Percentiles rank a stretch among this genome's conserved stretches.
Conservation (phyloP, 2,888 invertebrate species). For the Melinopterus prodromus region DNA sequence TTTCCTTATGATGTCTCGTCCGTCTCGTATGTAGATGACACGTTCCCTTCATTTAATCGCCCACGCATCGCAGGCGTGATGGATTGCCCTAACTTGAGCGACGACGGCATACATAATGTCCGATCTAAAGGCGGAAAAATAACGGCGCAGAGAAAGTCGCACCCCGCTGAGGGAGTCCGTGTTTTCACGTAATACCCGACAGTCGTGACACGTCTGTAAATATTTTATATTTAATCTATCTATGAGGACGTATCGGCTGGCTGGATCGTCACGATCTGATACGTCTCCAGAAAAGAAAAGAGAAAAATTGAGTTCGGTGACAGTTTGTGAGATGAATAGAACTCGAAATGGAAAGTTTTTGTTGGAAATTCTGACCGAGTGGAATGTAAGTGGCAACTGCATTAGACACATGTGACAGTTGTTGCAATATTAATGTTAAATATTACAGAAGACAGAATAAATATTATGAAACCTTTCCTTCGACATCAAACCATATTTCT, state of each 20-base stretch:
- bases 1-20: not conserved
- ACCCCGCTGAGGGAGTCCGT: not conserved
- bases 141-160: not conserved
- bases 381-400: no score
- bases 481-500: no score
- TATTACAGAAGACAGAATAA: no score
- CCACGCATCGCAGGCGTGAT: not conserved
- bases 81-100: not conserved
- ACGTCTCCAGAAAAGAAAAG: not conserved
- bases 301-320: no score
- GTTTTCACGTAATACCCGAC: not conserved
- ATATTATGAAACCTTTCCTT: no score
- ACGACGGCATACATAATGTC: not conserved
- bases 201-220: not conserved
- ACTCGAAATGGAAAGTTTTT: no score
- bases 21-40: not conserved
- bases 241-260: not conserved
- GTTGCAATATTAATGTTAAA: no score
- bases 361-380: no score
- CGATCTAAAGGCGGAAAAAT: not conserved
- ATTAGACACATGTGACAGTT: no score
- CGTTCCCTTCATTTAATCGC: not conserved
- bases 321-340: no score
- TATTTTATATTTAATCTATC: slow-evolving; percentile 4
- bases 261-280: not conserved